Evolutionary conservation across 1,140 invertebrate genomes (phyloP).

Genomic region (Agrypnia vestita): DNA sequence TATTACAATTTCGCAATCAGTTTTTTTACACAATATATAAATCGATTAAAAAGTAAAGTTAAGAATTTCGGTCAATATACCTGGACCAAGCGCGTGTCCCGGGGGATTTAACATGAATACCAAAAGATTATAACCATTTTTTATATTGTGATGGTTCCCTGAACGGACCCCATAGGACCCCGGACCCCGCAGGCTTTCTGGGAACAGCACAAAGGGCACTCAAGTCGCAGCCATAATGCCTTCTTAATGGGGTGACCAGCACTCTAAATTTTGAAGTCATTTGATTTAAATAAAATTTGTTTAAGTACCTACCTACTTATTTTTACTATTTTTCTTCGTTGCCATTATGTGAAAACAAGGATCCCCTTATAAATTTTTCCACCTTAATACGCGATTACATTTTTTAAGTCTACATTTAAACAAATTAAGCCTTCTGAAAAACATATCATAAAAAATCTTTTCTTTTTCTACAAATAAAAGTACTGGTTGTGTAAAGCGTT

Average conservation of each 20-base stretch:
- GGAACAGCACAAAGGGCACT: slow-evolving; percentile 25
- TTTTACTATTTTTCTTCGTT: not conserved
- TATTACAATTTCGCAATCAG: not conserved
- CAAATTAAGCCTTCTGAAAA: no score
- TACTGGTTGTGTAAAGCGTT: no score
- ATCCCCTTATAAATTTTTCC: no score
- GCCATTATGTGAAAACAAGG: no score
- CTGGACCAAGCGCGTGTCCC: not conserved
- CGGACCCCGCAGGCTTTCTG: slow-evolving; percentile 40
- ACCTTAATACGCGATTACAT: no score
- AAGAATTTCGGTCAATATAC: no score
- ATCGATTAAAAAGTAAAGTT: no score
- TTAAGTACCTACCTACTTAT: not conserved
- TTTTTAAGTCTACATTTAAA: no score
- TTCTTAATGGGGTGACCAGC: not conserved
- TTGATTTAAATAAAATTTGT: no score
- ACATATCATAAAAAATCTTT: no score
- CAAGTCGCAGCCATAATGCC: slow-evolving; percentile 21
- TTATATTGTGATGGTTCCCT: slow-evolving; percentile 11
- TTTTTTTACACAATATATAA: not conserved
- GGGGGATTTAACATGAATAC: not conserved
- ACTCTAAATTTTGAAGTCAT: no score
- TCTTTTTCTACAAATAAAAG: no score
- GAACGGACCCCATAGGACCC: slow-evolving; percentile 30
- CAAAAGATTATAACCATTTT: not conserved